Evolutionary conservation across 1,140 invertebrate species (phyloP).

Genomic region (Listronotus bonariensis): DNA sequence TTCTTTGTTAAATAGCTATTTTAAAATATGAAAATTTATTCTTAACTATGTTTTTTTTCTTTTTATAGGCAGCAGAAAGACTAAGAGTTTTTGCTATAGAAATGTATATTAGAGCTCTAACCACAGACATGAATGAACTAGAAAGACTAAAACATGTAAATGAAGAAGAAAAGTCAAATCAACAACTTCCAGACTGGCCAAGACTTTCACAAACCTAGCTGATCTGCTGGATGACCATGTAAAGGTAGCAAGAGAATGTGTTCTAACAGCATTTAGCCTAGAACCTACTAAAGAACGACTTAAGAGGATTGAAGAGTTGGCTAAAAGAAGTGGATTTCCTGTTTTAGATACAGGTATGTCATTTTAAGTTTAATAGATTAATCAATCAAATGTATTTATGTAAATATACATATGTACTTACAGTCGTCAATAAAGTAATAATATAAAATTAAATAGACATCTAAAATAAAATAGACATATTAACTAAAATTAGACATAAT

Average conservation of each 20-base stretch:
- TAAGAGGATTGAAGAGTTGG: constrained; percentile 60
- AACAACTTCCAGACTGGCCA: constrained; percentile 61
- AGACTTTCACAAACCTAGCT: constrained; percentile 63
- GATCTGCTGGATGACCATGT: constrained; percentile 62
- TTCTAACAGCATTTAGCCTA: constrained; percentile 69
- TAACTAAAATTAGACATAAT: no score
- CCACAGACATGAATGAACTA: constrained; percentile 75
- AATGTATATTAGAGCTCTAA: constrained; percentile 73
- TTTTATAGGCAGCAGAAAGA: constrained; percentile 64
- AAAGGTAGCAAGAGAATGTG: constrained; percentile 64
- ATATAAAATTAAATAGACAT: no score
- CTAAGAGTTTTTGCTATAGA: constrained; percentile 72
- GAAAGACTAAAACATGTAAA: constrained; percentile 67
- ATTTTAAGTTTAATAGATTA: no score
- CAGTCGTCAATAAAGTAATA: no score
- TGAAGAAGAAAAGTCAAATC: constrained; percentile 59
- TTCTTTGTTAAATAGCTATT: no score
- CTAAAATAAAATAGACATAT: no score
- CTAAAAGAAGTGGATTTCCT: constrained; percentile 60
- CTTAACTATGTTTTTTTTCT: constrained; percentile 15
- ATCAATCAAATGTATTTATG: no score
- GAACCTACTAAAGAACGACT: constrained; percentile 62
- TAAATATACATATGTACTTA: no score
- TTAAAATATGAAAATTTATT: not conserved
- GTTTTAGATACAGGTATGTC: constrained; percentile 44